Evolutionary conservation across 2,113 vertebrate genomes (phyloP).

Genomic region (Bothrops jararaca): DNA sequence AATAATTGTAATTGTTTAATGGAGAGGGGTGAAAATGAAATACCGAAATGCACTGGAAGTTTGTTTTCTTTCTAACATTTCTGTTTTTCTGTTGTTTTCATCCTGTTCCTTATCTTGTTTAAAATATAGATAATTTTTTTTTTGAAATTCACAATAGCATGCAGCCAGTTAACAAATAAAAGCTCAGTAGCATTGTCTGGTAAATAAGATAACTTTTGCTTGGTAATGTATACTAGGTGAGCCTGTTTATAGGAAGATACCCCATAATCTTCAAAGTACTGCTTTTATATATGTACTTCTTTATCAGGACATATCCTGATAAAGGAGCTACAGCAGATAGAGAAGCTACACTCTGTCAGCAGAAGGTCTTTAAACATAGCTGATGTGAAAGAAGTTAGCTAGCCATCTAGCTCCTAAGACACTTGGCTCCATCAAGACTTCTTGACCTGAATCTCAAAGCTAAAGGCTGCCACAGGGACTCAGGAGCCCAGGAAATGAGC

Average conservation of each 20-base stretch:
- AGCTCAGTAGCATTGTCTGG: too few relatives aligned
- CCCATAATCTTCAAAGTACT: neutral
- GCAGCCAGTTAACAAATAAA: too few relatives aligned
- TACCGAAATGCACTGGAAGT: fast-evolving
- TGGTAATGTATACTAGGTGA: neutral
- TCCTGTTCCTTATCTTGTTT: neutral
- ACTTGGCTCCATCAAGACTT: neutral
- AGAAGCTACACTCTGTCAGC: neutral
- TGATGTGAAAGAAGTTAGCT: neutral
- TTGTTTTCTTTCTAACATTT: neutral
- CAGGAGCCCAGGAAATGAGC: neutral
- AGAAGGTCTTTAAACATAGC: neutral
- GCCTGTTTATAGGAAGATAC: neutral
- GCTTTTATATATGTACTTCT: too few relatives aligned
- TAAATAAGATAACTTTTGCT: too few relatives aligned
- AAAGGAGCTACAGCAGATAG: neutral
- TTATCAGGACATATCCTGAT: neutral
- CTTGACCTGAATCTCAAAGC: neutral
- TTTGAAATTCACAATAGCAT: neutral
- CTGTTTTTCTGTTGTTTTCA: neutral
- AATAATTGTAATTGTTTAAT: fast-evolving
- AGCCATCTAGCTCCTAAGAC: neutral
- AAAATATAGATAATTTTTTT: too few relatives aligned
- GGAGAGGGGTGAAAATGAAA: neutral
- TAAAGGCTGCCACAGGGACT: neutral